Evolutionary conservation across 2,113 vertebrate species (phyloP).

Genomic region (Calyptommatus sinebrachiatus): DNA sequence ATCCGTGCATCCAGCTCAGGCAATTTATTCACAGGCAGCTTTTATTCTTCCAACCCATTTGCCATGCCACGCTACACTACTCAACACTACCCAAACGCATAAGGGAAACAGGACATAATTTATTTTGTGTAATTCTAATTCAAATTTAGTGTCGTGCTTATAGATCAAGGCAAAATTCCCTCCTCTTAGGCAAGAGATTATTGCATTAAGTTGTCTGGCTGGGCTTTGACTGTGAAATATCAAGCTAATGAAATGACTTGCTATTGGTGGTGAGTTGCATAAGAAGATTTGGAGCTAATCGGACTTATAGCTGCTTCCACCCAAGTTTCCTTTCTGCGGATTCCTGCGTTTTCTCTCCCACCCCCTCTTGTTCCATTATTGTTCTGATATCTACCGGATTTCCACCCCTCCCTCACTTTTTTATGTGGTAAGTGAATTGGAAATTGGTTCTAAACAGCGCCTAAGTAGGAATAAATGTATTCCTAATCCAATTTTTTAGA

Average conservation of each 20-base stretch:
- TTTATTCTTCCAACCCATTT: neutral
- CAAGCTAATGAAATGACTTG: conserved; percentile 59
- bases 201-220: conserved; percentile 35
- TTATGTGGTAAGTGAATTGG: conserved; percentile 46
- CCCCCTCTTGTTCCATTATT: conserved; percentile 28
- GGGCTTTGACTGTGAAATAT: conserved; percentile 53
- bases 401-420: conserved; percentile 44
- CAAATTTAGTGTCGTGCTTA: conserved; percentile 38
- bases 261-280: conserved; percentile 52
- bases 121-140: conserved; percentile 12
- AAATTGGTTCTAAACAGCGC: conserved; percentile 58
- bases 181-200: conserved; percentile 46
- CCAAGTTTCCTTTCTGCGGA: conserved; percentile 37
- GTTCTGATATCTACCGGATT: conserved; percentile 48
- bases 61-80: neutral
- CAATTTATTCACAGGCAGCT: neutral
- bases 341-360: conserved; percentile 15
- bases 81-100: neutral
- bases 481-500: conserved; percentile 61
- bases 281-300: conserved; percentile 65
- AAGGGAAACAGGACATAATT: neutral
- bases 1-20: neutral
- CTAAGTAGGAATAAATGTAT: conserved; percentile 60
- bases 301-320: conserved; percentile 49
- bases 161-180: conserved; percentile 26